Evolutionary conservation across 2,113 vertebrate genomes (phyloP), one percentile per base, ranked within the genome.

Genomic region (Oreocharis arfaki): DNA sequence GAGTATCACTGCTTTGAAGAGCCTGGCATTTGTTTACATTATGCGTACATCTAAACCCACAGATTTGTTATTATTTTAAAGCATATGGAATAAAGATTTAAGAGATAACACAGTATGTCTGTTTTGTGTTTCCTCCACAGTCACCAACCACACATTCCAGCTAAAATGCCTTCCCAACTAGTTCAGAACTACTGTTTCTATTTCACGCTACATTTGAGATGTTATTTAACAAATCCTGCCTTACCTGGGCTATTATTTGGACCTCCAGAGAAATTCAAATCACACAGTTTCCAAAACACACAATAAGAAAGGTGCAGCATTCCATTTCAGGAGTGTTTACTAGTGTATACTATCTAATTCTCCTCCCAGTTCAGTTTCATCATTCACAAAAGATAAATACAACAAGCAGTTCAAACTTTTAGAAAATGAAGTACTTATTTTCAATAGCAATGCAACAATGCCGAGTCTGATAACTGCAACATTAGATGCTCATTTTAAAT

Each of bases 81-180:
- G 42, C 4, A 1, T 44, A 94, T 27, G 64, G 18, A 97, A 97
- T 97, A 97, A 97, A 97, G 68, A 86, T 78, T 60, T 93, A 89
- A 73, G 50, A 68, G 41, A 85, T 35, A 96, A 96, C 9, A 7
- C 49, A 75, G 15, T 16, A 35, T 16, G 50, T 53, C 39, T 71
- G 60, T 33, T 3, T 12, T 87, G 59, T 65, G 33, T 86, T 92
- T 59, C 27, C 35, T 87, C 14, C 49, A 59, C 13, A 26, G 37
- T 57, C 3, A 3, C 60, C 33, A 85, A 28, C 44, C 44, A 39
- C 53, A 11, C 37, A 60, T 74, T 42, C 13, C 89, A 85, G 41
- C 18, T 68, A 56, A 52, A 33, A 32, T n/a, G 37, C 33, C 39
- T 71, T 44, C 35, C 35, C 35, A 63, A 23, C n/a, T 44, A 82